Conservation (phyloP, 2,888 invertebrate genomes). For the Thyatira batis region DNA sequence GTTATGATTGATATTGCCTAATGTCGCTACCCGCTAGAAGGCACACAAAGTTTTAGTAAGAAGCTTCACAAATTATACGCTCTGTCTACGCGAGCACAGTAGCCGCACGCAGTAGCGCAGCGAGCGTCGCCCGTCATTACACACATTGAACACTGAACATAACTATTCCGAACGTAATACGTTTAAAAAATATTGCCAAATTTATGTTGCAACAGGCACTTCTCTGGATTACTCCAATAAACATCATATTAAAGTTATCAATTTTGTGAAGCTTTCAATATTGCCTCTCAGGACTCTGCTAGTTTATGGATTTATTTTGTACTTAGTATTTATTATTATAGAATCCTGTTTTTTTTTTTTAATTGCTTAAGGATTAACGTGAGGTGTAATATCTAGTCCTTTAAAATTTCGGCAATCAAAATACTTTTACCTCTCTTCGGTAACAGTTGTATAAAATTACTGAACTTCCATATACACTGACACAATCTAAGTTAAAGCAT, state of each 20-base stretch:
- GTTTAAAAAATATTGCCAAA: constrained; percentile 80
- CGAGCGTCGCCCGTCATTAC: constrained; percentile 26
- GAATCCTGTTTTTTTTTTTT: constrained; percentile 56
- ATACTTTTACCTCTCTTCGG: constrained; percentile 60
- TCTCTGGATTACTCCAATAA: constrained; percentile 82
- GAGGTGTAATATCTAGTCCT: constrained; percentile 61
- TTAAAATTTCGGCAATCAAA: constrained; percentile 59
- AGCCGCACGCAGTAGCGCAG: neutral
- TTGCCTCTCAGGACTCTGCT: constrained; percentile 72
- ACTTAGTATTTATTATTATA: constrained; percentile 68
- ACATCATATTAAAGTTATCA: constrained; percentile 76
- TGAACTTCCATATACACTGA: constrained; percentile 74
- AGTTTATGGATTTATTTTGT: constrained; percentile 62
- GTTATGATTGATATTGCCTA: constrained; percentile 75
- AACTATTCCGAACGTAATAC: constrained; percentile 68
- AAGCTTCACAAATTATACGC: constrained; percentile 76
- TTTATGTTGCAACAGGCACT: constrained; percentile 81
- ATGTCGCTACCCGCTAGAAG: constrained; percentile 81
- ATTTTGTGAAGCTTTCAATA: constrained; percentile 73
- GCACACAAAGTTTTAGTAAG: constrained; percentile 81
- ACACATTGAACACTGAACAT: constrained; percentile 67
- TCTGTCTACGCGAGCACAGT: constrained; percentile 32
- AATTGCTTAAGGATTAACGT: constrained; percentile 61
- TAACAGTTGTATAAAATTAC: constrained; percentile 73
- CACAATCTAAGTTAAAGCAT: constrained; percentile 80